Conservation (phyloP, 2,113 vertebrate species). For the Cyanoderma ruficeps region DNA sequence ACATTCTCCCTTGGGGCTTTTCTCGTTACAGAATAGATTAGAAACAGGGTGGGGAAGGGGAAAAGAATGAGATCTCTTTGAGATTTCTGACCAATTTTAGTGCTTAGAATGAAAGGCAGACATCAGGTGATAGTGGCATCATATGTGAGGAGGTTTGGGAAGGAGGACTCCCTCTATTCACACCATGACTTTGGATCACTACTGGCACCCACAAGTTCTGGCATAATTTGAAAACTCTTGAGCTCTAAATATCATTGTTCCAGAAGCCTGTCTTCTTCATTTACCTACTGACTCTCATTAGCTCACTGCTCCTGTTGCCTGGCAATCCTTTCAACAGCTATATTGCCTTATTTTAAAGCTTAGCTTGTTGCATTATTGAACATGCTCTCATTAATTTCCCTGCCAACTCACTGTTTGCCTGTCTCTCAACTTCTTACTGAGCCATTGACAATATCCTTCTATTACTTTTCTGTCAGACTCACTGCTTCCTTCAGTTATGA, state of each 20-base stretch:
- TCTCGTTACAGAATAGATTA: background rate
- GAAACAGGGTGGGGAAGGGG: background rate
- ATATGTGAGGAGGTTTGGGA: background rate
- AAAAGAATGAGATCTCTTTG: background rate
- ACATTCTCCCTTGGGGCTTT: background rate
- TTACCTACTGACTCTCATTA: background rate
- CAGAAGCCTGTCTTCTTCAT: background rate
- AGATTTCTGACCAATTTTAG: background rate
- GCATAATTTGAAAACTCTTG: background rate
- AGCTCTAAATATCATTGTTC: background rate
- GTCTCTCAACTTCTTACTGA: background rate
- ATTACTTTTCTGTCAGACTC: background rate
- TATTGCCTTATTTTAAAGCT: constrained; percentile 14
- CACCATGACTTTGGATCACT: background rate
- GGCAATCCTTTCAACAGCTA: background rate
- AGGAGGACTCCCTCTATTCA: background rate
- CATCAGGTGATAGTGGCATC: background rate
- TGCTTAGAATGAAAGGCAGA: background rate
- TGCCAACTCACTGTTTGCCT: background rate
- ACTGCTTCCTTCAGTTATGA: background rate
- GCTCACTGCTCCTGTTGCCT: background rate
- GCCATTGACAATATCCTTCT: background rate
- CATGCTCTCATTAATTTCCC: background rate
- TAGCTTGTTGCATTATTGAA: background rate
- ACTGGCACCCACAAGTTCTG: background rate